Percentiles rank a stretch among this genome's conserved stretches.
Evolutionary conservation across 2,113 vertebrate species (phyloP).

Genomic region (Trichechus manatus): DNA sequence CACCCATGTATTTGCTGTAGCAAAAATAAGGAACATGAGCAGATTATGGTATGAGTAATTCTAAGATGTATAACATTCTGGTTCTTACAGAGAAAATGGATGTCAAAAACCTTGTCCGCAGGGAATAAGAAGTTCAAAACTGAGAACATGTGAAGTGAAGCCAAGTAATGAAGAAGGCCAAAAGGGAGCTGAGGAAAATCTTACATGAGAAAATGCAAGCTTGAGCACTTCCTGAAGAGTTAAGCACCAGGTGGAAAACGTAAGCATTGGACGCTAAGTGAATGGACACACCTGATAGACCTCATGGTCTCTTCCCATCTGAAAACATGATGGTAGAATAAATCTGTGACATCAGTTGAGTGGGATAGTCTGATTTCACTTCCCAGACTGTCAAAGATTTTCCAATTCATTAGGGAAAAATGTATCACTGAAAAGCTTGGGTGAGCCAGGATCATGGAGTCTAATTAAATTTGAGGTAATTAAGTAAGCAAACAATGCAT

Average conservation of each 20-base stretch:
- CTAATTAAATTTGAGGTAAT: neutral
- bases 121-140: conserved; percentile 65
- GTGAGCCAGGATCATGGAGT: neutral
- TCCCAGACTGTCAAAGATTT: neutral
- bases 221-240: conserved; percentile 19
- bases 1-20: neutral
- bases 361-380: neutral
- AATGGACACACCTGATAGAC: neutral
- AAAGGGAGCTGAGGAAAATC: conserved; percentile 28
- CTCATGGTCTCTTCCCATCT: neutral
- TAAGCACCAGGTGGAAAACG: neutral
- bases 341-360: neutral
- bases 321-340: neutral
- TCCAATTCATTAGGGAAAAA: conserved; percentile 1
- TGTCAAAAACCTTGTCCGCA: conserved; percentile 44
- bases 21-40: neutral
- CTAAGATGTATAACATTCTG: neutral
- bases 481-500: neutral
- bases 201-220: conserved; percentile 25
- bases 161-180: conserved; percentile 53
- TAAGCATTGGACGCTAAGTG: neutral
- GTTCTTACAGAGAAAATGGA: conserved; percentile 41
- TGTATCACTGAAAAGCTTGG: neutral
- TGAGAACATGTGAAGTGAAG: conserved; percentile 42
- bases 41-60: conserved; percentile 28